Percentiles rank a stretch among this genome's conserved stretches.
Evolutionary conservation across 2,888 invertebrate genomes (phyloP).

Genomic region (Cerastoderma edule): DNA sequence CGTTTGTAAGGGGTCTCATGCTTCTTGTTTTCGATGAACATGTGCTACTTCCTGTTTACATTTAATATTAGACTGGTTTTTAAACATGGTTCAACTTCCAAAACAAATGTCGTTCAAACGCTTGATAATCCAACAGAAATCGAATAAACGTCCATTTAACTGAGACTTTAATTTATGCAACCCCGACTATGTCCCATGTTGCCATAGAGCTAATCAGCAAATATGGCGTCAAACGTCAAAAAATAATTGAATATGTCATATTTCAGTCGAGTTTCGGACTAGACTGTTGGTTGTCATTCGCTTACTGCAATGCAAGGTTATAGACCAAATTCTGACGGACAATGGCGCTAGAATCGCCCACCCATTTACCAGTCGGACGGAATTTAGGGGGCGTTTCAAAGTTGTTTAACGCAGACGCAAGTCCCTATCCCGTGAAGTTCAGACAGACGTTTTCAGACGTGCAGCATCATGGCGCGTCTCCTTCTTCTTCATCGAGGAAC

Average conservation of each 20-base stretch:
- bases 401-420: constrained; percentile 20
- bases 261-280: constrained; percentile 6
- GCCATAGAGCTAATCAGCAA: constrained; percentile 53
- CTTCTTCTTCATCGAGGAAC: background rate
- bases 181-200: constrained; percentile 38
- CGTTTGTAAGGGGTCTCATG: constrained; percentile 95
- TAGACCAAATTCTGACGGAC: background rate
- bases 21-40: background rate
- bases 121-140: background rate
- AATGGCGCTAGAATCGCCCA: constrained; percentile 24
- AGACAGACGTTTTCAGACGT: constrained; percentile 21
- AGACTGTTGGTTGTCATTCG: background rate
- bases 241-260: constrained; percentile 4
- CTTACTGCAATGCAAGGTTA: constrained; percentile 4
- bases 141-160: background rate
- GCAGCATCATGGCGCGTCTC: background rate
- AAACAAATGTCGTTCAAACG: background rate
- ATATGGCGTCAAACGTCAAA: constrained; percentile 49
- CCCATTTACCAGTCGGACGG: constrained; percentile 12
- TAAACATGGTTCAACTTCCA: background rate
- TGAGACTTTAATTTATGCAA: background rate
- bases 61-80: constrained; percentile 24
- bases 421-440: constrained; percentile 16
- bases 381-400: constrained; percentile 23
- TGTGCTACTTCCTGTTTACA: constrained; percentile 42